Percentiles rank a stretch among this genome's conserved stretches.
Conservation (phyloP, 2,797 vertebrate genomes). For the Echiichthys vipera region DNA sequence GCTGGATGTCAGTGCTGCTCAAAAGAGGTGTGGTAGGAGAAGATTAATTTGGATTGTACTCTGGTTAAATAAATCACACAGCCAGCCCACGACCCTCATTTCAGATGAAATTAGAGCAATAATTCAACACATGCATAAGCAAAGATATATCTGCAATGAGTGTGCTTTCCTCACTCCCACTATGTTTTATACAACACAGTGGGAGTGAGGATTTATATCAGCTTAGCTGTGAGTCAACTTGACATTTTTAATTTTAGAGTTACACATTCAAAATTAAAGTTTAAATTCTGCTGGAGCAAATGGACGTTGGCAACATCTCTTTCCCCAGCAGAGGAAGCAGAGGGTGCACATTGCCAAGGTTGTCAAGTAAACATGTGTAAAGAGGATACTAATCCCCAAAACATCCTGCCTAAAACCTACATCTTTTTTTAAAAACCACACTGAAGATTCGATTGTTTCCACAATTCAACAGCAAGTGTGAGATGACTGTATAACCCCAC, state of each 20-base stretch:
- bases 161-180: not conserved
- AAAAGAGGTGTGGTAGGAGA: conserved; percentile 20
- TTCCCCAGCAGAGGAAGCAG: conserved; percentile 32
- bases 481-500: not conserved
- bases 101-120: conserved; percentile 36
- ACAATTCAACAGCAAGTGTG: conserved; percentile 3
- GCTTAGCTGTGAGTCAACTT: conserved; percentile 6
- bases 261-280: conserved; percentile 2
- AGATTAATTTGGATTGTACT: conserved; percentile 46
- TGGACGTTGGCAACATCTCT: conserved; percentile 45
- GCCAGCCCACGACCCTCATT: conserved; percentile 22
- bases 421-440: conserved; percentile 11
- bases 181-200: conserved; percentile 1
- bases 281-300: conserved; percentile 32
- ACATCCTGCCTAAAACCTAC: conserved; percentile 36
- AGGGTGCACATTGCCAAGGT: conserved; percentile 18
- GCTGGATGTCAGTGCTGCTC: conserved; percentile 1
- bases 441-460: conserved; percentile 4
- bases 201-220: conserved; percentile 18
- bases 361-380: conserved; percentile 21
- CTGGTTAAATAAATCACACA: conserved; percentile 37
- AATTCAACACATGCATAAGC: conserved; percentile 32
- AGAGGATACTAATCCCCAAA: conserved; percentile 24
- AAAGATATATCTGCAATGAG: conserved; percentile 23
- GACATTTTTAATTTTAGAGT: conserved; percentile 34